Percentiles rank a stretch among this genome's conserved stretches.
These are phyloP conservation scores for Perdita meconis DNA, from an alignment of 2,888 invertebrate genomes.

Conservation along the genomic window DNA sequence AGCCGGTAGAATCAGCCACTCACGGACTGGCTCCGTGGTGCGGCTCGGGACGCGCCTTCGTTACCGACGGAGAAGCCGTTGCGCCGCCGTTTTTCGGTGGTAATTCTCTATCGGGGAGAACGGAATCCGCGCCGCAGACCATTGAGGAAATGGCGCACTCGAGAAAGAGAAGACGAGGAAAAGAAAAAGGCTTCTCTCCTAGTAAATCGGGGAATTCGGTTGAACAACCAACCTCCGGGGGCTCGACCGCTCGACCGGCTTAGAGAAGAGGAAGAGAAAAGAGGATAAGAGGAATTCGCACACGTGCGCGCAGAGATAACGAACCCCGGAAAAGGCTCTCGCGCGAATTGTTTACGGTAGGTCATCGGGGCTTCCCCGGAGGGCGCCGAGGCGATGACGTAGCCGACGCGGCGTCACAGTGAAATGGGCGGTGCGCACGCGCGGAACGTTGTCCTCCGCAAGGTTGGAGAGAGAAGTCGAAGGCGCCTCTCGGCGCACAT, in stretches of 20 bases:
- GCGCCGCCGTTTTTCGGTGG: too few species aligned
- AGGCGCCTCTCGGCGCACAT: background rate
- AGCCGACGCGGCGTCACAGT: conserved; percentile 27
- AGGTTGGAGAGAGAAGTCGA: conserved; percentile 30
- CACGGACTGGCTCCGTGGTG: conserved; percentile 76
- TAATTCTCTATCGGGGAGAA: too few species aligned
- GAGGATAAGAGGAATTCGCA: too few species aligned
- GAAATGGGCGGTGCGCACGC: conserved; percentile 38
- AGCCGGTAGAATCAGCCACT: conserved; percentile 77
- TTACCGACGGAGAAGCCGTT: background rate
- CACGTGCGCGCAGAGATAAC: conserved; percentile 23
- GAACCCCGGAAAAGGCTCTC: conserved; percentile 41
- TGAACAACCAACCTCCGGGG: too few species aligned
- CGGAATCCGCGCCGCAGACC: conserved; percentile 6
- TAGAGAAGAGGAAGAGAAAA: conserved; percentile 40
- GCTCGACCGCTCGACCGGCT: background rate
- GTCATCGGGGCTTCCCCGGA: conserved; percentile 39
- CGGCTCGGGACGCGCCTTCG: conserved; percentile 22
- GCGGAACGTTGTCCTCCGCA: conserved; percentile 47
- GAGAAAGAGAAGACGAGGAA: conserved; percentile 14
- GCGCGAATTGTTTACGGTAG: conserved; percentile 47
- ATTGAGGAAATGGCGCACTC: conserved; percentile 36
- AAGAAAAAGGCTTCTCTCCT: too few species aligned
- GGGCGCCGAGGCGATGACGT: conserved; percentile 45
- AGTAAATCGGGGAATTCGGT: too few species aligned